These are phyloP conservation scores for Lasioglossum villosulum DNA, from an alignment of 2,888 invertebrate genomes.

Conservation along the genomic window DNA sequence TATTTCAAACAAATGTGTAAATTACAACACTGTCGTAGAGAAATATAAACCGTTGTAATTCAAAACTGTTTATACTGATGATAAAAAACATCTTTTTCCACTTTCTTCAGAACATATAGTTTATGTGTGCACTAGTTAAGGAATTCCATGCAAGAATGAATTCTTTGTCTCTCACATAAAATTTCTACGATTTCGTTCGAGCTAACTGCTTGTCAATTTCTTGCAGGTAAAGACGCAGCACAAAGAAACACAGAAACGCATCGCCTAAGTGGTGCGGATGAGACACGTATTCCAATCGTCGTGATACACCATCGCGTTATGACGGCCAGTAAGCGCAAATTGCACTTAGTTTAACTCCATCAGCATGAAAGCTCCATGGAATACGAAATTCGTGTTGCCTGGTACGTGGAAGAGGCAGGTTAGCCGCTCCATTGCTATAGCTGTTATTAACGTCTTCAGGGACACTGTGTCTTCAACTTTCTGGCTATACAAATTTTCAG, in stretches of 20 bases:
- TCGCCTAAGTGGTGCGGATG: slow-evolving; percentile 71
- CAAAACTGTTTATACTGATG: too few relatives aligned
- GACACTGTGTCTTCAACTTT: slow-evolving; percentile 36
- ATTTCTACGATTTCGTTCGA: too few relatives aligned
- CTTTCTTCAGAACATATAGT: background rate
- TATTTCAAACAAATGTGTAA: too few relatives aligned
- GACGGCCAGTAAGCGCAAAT: slow-evolving; percentile 76
- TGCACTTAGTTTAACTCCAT: slow-evolving; percentile 78
- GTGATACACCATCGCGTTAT: slow-evolving; percentile 75
- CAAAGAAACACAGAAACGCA: slow-evolving; percentile 53
- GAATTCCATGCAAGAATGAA: background rate
- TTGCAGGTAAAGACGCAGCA: background rate
- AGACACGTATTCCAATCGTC: slow-evolving; percentile 77
- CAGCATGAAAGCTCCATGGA: slow-evolving; percentile 71
- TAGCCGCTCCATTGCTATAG: slow-evolving; percentile 34
- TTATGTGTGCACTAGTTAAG: background rate
- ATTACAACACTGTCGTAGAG: too few relatives aligned
- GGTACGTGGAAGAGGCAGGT: slow-evolving; percentile 44
- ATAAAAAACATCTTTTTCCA: too few relatives aligned
- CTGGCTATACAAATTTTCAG: background rate
- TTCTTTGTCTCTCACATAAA: background rate
- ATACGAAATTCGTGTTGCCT: slow-evolving; percentile 74
- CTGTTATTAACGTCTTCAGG: slow-evolving; percentile 56
- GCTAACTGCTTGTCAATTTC: background rate
- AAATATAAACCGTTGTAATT: too few relatives aligned